phyloP scores from a whole-genome alignment of 2,888 invertebrate genomes.

The Pseudococcus viburni region DNA sequence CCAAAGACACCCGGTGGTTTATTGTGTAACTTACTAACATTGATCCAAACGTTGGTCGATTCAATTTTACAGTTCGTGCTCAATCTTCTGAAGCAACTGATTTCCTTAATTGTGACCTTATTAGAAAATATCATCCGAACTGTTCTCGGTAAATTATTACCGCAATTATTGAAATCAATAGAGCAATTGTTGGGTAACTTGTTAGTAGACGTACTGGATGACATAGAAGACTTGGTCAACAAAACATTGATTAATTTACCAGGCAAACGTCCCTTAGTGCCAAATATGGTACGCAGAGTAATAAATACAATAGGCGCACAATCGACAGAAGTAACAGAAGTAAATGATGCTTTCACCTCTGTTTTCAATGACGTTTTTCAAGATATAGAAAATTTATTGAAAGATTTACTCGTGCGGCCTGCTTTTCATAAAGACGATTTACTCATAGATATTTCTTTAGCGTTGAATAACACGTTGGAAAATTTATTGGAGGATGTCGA shows the following conservation, averaged over 20 bases:
- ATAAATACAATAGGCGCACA: neutral
- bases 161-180: neutral
- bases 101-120: neutral
- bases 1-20: neutral
- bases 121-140: neutral
- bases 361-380: neutral
- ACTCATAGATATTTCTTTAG: neutral
- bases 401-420: neutral
- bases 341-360: no score
- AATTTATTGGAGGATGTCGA: slow-evolving; percentile 5
- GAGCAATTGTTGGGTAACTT: neutral
- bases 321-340: no score
- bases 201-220: neutral
- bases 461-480: slow-evolving; percentile 22
- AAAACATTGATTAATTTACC: neutral
- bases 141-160: neutral
- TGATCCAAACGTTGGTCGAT: neutral
- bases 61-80: slow-evolving; percentile 4
- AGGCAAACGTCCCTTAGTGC: neutral
- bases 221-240: neutral
- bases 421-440: no score
- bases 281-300: neutral
- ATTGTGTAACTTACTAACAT: neutral
- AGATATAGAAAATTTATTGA: slow-evolving; percentile 26
- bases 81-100: neutral